These are phyloP conservation scores for Mesoclemmys tuberculata DNA, from an alignment of 2,113 vertebrate species.

Conservation along the genomic window DNA sequence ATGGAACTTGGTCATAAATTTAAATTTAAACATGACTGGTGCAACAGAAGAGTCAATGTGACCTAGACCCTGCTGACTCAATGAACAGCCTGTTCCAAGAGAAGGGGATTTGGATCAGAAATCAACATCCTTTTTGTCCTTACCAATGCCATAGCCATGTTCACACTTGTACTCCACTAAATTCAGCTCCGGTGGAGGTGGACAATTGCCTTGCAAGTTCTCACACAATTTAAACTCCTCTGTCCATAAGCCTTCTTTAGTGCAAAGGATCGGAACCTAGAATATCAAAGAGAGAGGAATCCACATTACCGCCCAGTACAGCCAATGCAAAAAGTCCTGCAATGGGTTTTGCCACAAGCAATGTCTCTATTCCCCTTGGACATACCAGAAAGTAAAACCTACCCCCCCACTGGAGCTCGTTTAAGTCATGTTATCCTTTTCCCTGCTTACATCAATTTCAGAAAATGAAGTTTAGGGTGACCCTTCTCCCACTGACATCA, in stretches of 20 bases:
- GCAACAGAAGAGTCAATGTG: not conserved
- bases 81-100: not conserved
- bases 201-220: constrained; percentile 85
- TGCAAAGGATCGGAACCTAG: constrained; percentile 87
- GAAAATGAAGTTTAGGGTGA: not conserved
- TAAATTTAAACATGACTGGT: not conserved
- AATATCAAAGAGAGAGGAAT: constrained; percentile 21
- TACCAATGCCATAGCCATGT: constrained; percentile 87
- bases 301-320: accelerated
- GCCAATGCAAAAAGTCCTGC: accelerated
- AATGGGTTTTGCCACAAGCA: not conserved
- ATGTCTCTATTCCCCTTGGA: not conserved
- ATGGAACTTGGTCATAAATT: not conserved
- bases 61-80: not conserved
- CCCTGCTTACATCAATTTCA: not conserved
- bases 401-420: not conserved
- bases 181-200: constrained; percentile 79
- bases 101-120: not conserved
- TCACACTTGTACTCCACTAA: constrained; percentile 91
- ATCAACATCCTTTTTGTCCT: constrained; percentile 12
- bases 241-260: constrained; percentile 90
- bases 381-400: accelerated
- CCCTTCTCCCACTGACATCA: accelerated
- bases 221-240: constrained; percentile 89
- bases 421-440: not conserved